phyloP scores from a whole-genome alignment of 2,113 vertebrate genomes.

The Chunga burmeisteri region DNA sequence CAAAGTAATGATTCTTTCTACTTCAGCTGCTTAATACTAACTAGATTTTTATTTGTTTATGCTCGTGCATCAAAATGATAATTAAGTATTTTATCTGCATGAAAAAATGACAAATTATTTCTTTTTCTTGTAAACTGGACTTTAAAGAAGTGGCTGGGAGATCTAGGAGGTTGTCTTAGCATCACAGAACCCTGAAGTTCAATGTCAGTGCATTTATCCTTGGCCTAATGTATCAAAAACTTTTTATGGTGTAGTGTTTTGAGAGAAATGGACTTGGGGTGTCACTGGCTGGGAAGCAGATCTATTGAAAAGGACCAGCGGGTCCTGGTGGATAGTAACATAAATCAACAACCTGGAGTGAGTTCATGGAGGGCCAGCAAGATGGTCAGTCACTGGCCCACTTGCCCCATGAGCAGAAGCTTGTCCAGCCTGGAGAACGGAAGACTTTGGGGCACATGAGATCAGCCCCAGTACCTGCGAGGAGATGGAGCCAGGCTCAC shows the following conservation, averaged over 20 bases:
- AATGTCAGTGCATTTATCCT: background rate
- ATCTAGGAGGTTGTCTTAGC: background rate
- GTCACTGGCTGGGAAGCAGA: background rate
- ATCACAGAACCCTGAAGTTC: background rate
- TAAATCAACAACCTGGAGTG: background rate
- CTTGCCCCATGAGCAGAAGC: background rate
- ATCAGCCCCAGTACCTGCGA: background rate
- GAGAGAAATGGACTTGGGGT: rapidly evolving
- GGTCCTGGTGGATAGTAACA: background rate
- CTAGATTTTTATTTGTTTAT: background rate
- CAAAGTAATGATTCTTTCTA: background rate
- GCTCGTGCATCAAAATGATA: background rate
- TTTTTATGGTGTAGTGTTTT: background rate
- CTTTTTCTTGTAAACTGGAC: background rate
- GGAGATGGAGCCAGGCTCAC: background rate
- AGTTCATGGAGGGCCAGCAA: background rate
- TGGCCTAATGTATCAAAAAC: background rate
- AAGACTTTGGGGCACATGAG: background rate
- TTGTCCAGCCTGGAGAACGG: background rate
- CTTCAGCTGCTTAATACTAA: background rate
- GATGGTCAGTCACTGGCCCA: background rate
- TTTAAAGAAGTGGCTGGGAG: background rate
- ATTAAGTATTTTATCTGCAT: background rate
- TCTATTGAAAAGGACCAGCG: background rate
- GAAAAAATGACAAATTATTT: background rate